Evolutionary conservation across 2,888 invertebrate genomes (phyloP).

Genomic region (Sicus ferrugineus): DNA sequence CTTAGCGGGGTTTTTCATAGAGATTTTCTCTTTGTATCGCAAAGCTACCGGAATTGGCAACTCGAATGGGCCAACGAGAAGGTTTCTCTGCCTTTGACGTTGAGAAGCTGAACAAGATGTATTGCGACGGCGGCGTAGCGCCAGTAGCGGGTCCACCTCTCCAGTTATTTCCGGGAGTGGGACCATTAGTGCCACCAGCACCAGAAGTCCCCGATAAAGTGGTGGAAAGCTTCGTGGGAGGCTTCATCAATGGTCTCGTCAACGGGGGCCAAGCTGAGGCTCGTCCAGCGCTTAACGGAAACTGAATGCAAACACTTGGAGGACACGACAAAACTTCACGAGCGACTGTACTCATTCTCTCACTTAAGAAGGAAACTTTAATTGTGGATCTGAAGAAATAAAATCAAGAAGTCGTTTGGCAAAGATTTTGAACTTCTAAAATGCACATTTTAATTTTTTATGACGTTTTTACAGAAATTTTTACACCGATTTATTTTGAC

Average conservation of each 20-base stretch:
- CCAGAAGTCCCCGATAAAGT: slow-evolving; percentile 44
- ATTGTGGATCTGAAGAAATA: no score
- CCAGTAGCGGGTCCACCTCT: slow-evolving; percentile 30
- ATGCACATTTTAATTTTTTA: no score
- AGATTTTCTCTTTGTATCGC: background rate
- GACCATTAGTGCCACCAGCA: slow-evolving; percentile 29
- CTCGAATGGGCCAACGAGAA: slow-evolving; percentile 75
- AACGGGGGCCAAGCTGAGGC: slow-evolving; percentile 41
- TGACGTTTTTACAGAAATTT: no score
- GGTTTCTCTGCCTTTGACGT: slow-evolving; percentile 78
- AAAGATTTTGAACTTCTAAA: no score
- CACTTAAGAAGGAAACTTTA: no score
- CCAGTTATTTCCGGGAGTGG: slow-evolving; percentile 14
- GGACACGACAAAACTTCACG: no score
- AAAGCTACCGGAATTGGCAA: slow-evolving; percentile 55
- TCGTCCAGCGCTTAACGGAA: no score
- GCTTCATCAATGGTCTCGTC: slow-evolving; percentile 57
- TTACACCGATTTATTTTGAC: no score
- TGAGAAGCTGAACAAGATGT: slow-evolving; percentile 78
- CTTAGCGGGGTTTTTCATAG: background rate
- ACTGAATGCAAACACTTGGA: no score
- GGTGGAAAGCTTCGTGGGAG: slow-evolving; percentile 56
- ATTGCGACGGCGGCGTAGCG: slow-evolving; percentile 54
- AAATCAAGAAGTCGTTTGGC: no score
- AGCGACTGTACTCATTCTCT: no score